Conservation (phyloP, 1,140 invertebrate genomes). For the Leptonema lineaticorne region DNA sequence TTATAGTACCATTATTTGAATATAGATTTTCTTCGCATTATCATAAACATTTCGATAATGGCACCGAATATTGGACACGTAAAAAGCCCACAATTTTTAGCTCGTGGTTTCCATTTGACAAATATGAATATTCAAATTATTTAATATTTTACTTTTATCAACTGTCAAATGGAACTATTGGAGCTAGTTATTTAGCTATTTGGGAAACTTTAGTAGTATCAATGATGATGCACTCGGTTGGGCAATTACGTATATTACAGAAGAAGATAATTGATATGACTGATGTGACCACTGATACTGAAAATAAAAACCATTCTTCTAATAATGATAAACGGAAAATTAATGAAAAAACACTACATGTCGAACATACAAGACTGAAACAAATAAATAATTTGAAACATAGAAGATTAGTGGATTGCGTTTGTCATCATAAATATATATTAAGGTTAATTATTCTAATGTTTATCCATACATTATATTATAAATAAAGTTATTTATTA, state of each 20-base stretch:
- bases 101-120: conserved; percentile 43
- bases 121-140: conserved; percentile 34
- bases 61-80: conserved; percentile 35
- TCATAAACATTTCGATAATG: conserved; percentile 34
- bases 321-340: no score
- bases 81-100: conserved; percentile 42
- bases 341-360: background rate
- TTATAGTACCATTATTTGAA: conserved; percentile 39
- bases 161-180: conserved; percentile 34
- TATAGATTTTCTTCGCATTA: conserved; percentile 35
- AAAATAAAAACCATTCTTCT: no score
- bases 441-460: conserved; percentile 2
- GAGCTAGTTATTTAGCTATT: conserved; percentile 37
- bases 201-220: conserved; percentile 40
- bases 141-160: conserved; percentile 37
- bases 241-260: conserved; percentile 40
- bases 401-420: conserved; percentile 36
- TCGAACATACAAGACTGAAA: conserved; percentile 10
- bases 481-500: no score
- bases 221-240: conserved; percentile 41
- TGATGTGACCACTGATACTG: background rate
- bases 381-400: no score
- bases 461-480: no score
- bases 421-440: conserved; percentile 41
- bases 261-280: conserved; percentile 32